phyloP scores from a whole-genome alignment of 2,888 invertebrate species.

The Pachymerium ferrugineum region DNA sequence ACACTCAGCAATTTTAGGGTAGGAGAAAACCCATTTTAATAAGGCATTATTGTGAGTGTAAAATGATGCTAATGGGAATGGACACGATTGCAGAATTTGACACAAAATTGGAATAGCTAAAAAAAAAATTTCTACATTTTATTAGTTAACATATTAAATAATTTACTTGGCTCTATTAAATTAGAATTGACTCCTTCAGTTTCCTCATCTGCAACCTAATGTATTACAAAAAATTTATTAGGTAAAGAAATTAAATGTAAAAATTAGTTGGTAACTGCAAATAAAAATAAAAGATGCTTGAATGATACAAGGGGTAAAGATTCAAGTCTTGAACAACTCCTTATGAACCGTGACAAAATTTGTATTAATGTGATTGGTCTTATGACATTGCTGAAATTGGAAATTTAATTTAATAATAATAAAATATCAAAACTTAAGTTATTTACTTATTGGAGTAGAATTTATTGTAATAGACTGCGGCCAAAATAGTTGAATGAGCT shows the following conservation, averaged over 20 bases:
- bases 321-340: neutral
- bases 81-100: too few species aligned
- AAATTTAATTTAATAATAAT: neutral
- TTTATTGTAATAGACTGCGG: neutral
- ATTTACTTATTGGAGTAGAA: neutral
- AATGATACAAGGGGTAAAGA: neutral
- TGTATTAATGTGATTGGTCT: neutral
- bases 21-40: slow-evolving; percentile 28
- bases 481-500: neutral
- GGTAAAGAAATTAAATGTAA: neutral
- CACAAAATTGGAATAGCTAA: neutral
- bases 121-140: neutral
- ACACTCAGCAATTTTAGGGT: neutral
- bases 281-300: neutral
- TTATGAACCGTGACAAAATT: neutral
- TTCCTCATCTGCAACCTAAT: neutral
- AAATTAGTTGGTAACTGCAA: neutral
- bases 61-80: neutral
- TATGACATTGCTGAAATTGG: neutral
- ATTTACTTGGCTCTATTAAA: neutral
- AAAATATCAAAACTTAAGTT: neutral
- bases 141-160: neutral
- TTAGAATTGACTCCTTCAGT: neutral
- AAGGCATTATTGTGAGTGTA: slow-evolving; percentile 23
- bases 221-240: neutral